A percentile compares a stretch with the other conserved stretches of the same genome.
Conservation (phyloP, 2,113 vertebrate genomes). For the Gymnocephalus cernua region DNA sequence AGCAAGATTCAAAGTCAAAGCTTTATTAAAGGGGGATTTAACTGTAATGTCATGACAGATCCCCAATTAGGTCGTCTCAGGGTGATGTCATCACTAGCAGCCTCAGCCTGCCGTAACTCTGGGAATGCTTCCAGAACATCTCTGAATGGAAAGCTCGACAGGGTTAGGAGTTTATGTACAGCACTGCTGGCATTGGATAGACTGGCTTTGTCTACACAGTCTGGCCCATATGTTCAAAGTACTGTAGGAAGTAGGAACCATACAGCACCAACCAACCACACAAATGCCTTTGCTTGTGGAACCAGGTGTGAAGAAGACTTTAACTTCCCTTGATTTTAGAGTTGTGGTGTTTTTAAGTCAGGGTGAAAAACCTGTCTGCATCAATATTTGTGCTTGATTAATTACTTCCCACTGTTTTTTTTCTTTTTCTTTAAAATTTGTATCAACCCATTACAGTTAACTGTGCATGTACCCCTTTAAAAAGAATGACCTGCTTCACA, state of each 20-base stretch:
- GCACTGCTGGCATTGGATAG: constrained; percentile 45
- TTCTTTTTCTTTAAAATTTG: neutral
- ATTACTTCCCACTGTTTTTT: neutral
- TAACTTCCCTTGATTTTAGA: constrained; percentile 2
- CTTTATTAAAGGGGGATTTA: constrained; percentile 66
- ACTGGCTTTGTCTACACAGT: constrained; percentile 45
- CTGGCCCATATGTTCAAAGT: constrained; percentile 39
- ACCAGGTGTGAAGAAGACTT: constrained; percentile 19
- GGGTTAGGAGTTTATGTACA: constrained; percentile 52
- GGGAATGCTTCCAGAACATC: constrained; percentile 64
- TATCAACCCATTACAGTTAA: neutral
- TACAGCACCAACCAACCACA: constrained; percentile 19
- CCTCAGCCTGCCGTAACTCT: constrained; percentile 50
- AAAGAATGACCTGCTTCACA: constrained; percentile 3
- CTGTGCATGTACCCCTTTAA: neutral
- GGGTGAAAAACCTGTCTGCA: neutral
- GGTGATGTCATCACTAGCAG: constrained; percentile 66
- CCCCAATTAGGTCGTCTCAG: constrained; percentile 64
- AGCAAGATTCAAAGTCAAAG: constrained; percentile 63
- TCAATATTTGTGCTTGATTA: constrained; percentile 9
- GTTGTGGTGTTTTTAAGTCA: neutral
- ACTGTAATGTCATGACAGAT: constrained; percentile 63
- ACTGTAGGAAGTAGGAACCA: constrained; percentile 45
- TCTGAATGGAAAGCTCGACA: constrained; percentile 60
- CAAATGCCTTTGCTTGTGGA: constrained; percentile 27